These are phyloP conservation scores for Steromphala cineraria DNA, from an alignment of 2,888 invertebrate genomes.

Conservation along the genomic window DNA sequence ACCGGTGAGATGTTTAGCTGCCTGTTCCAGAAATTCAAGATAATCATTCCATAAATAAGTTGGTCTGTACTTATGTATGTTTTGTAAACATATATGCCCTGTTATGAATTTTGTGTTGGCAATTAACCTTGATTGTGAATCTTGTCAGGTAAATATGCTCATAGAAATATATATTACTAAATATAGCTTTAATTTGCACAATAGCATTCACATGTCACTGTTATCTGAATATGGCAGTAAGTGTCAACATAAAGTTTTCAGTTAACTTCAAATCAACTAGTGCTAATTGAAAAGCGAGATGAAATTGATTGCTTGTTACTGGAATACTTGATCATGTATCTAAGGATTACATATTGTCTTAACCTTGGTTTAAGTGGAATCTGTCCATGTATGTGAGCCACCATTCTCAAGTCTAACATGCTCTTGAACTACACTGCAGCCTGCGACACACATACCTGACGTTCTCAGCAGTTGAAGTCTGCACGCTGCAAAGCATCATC, in stretches of 20 bases:
- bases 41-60: background rate
- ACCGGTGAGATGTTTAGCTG: too few relatives aligned
- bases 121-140: background rate
- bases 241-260: too few relatives aligned
- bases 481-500: too few relatives aligned
- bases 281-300: too few relatives aligned
- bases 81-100: background rate
- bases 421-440: too few relatives aligned
- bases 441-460: too few relatives aligned
- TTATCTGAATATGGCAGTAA: too few relatives aligned
- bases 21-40: too few relatives aligned
- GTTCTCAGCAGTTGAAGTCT: too few relatives aligned
- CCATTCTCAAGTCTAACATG: too few relatives aligned
- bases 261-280: too few relatives aligned
- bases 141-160: background rate
- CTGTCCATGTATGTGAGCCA: too few relatives aligned
- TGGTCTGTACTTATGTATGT: background rate
- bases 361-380: background rate
- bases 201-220: background rate
- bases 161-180: background rate
- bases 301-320: background rate
- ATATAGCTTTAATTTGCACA: background rate
- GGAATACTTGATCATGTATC: conserved; percentile 10
- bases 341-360: background rate
- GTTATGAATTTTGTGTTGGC: conserved; percentile 6